phyloP scores from a whole-genome alignment of 2,113 vertebrate genomes.

The Stictonetta naevosa region DNA sequence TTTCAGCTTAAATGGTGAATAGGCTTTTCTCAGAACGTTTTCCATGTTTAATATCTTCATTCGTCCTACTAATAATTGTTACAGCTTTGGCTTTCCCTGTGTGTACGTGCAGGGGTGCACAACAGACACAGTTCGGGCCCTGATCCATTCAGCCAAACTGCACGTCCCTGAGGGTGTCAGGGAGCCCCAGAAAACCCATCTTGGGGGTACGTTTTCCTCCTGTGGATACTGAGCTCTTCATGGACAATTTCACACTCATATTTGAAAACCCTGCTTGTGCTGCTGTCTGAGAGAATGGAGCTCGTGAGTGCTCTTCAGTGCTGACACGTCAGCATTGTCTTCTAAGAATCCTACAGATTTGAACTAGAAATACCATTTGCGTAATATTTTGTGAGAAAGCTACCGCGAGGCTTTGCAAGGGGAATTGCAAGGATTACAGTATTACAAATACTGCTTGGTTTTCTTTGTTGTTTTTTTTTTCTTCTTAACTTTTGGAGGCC shows the following conservation, averaged over 20 bases:
- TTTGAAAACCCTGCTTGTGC: not conserved
- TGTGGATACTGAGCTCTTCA: not conserved
- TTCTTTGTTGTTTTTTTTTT: not conserved
- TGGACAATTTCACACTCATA: not conserved
- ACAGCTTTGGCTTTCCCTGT: not conserved
- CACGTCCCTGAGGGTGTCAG: not conserved
- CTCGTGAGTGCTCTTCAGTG: not conserved
- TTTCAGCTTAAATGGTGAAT: not conserved
- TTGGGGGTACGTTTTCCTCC: fast-evolving
- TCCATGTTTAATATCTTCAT: slow-evolving; percentile 8
- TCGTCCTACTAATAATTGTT: not conserved
- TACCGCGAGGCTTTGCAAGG: not conserved
- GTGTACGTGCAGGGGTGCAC: not conserved
- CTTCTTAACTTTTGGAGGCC: not conserved
- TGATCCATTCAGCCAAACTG: not conserved
- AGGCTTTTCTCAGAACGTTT: slow-evolving; percentile 32
- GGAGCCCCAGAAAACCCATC: not conserved
- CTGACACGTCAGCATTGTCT: not conserved
- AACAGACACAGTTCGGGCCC: not conserved
- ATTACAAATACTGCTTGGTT: not conserved
- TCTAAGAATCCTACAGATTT: not conserved
- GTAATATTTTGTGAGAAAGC: not conserved
- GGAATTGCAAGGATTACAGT: not conserved
- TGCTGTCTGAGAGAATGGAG: not conserved
- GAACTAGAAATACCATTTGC: not conserved